phyloP scores from a whole-genome alignment of 2,888 invertebrate species.

The Dryococelus australis region DNA sequence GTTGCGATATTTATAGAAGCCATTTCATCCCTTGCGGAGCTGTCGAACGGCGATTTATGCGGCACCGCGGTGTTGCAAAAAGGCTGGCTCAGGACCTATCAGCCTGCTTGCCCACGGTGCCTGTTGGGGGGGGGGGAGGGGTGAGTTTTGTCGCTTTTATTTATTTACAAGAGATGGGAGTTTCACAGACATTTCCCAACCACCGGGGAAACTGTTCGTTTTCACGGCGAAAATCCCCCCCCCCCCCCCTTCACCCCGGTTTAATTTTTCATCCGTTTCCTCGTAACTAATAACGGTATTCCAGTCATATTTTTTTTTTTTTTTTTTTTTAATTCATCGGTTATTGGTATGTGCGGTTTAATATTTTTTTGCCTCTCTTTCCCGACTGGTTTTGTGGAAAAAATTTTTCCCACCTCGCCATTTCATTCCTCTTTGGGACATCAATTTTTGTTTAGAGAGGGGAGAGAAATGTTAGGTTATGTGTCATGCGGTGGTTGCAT shows the following conservation, averaged over 20 bases:
- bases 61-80: neutral
- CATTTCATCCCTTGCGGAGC: neutral
- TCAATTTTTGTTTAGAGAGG: neutral
- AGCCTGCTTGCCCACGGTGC: neutral
- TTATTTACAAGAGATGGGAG: slow-evolving; percentile 19
- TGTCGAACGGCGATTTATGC: slow-evolving; percentile 5
- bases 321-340: slow-evolving; percentile 12
- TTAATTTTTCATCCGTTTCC: slow-evolving; percentile 20
- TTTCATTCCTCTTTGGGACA: neutral
- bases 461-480: neutral
- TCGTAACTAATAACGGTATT: slow-evolving; percentile 19
- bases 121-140: too few relatives aligned
- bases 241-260: neutral
- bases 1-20: slow-evolving; percentile 19
- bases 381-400: slow-evolving; percentile 1
- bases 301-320: neutral
- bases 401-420: neutral
- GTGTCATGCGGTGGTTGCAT: neutral
- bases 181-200: slow-evolving; percentile 28
- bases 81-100: neutral
- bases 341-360: slow-evolving; percentile 13
- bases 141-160: neutral
- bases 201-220: neutral
- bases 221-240: neutral
- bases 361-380: neutral